Evolutionary conservation across 2,797 vertebrate genomes (phyloP), one percentile per base, ranked within the genome.

Genomic region (Sitta carolinensis): DNA sequence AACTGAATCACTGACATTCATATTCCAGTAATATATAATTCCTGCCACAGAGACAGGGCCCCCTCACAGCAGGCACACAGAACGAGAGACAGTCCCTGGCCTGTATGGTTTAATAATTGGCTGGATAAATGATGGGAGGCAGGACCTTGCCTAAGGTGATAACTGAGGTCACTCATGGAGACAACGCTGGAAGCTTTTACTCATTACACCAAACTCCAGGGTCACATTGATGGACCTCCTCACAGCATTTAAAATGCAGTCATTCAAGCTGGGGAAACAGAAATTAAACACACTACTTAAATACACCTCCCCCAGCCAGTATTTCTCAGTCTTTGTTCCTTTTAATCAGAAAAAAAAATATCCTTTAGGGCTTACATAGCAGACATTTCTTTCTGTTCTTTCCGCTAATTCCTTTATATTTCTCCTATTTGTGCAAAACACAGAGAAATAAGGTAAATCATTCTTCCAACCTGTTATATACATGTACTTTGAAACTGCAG

Each of bases 21-120:
- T 36, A 50, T 82, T 92, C 42, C 26, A 52, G 36, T 38, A 50
- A 29, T 10, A 38, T 22, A 11, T 51, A 66, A 66, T 67, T 29
- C 21, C 23, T 80, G 13, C 21, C 22, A 22, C 18, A 54, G 40
- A 61, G 48, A 27, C 15, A 64, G 19, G 15, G 1, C 1, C 3
- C 18, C 16, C 10, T 82, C 50, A 12, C 1, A 58, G 12, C 7
- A 50, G 48, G 23, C 21, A 45, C 5, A 23, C 6, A 84, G 74
- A 59, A 27, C 34, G 50, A 67, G 27, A 43, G 30, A 45, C 0
- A 0, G 6, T 45, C 14, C 7, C 17, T 94, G 47, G 36, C 18
- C 47, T 55, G 4, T 25, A 26, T n/a, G 47, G 32, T 84, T 93
- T 91, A 85, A 52, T 85, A 89, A 93, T 64, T 70, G 45, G 21